Base-by-base conservation (phyloP, 1,140 invertebrate species). In the Trinorchestia longiramus region DNA sequence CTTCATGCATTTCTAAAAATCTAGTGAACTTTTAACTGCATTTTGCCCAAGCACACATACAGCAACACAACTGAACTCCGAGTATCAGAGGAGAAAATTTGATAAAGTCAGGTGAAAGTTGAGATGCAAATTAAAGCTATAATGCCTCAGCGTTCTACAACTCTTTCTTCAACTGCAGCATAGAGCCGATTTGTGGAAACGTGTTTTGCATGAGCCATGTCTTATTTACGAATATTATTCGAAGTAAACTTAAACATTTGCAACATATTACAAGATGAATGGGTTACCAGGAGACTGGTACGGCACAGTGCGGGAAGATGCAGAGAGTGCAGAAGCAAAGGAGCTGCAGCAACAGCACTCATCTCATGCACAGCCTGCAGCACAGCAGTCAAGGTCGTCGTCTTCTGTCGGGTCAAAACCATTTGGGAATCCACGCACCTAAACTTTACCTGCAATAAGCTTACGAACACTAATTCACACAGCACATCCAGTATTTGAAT, bases 391-490 rank as follows among this genome's bases (percentile, higher is more conserved):
- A 94, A 94, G 92, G 92, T 94, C 92, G 92, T n/a, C 92, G 44
- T 94, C 92, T 94, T 45, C 92, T 28, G 40, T 40, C 92, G 44
- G 92, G 92, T 94, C 92, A 94, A 94, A 94, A 94, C 92, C 43
- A 94, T 94, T 94, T 94, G 92, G 92, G 92, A 94, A 94, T 43
- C 92, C 92, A 91, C 43, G 92, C 40, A 94, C 92, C 92, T 45
- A 45, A 47, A 44, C 36, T 94, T 43, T 94, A 94, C 43, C 8
- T 45, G 44, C 92, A 45, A 92, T 94, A 94, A 94, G 44, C 92
- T 44, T 94, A 94, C 43, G 44, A 94, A 43, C 88, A 91, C 88
- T 91, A 91, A 91, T 91, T 91, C 88, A 91, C 88, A 91, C 88
- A 77, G 62, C 62, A 36, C 62, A 28, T 77, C 62, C 62, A 77